phyloP scores from a whole-genome alignment of 2,797 vertebrate genomes.

The Alosa sapidissima region DNA sequence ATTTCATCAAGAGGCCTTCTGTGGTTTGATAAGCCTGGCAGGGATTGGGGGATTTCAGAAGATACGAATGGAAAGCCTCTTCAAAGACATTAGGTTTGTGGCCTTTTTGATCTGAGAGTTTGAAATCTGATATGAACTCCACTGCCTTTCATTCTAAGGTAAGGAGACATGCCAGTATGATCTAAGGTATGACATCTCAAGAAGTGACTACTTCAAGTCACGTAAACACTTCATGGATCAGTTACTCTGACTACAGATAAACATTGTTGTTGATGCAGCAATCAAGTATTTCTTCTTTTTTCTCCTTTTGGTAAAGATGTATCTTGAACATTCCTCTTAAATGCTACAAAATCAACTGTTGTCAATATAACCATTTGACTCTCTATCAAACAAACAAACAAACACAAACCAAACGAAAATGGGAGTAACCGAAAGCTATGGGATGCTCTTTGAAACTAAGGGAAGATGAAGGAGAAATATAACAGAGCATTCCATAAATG shows the following conservation, averaged over 20 bases:
- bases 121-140: constrained; percentile 5
- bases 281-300: background rate
- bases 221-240: background rate
- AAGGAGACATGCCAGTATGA: background rate
- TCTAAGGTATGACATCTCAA: background rate
- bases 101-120: background rate
- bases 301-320: background rate
- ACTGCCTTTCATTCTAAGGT: background rate
- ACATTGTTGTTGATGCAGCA: background rate
- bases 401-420: background rate
- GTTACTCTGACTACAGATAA: background rate
- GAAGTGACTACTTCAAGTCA: background rate
- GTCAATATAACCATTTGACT: background rate
- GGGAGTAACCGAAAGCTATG: background rate
- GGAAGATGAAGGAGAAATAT: background rate
- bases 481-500: background rate
- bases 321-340: background rate
- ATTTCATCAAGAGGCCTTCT: background rate
- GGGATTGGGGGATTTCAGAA: background rate
- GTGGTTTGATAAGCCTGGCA: background rate
- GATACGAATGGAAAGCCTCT: background rate
- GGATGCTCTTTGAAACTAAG: background rate
- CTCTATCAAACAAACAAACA: background rate
- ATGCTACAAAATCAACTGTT: background rate
- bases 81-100: constrained; percentile 3